Evolutionary conservation across 2,113 vertebrate genomes (phyloP).

Genomic region (Thomomys bottae): DNA sequence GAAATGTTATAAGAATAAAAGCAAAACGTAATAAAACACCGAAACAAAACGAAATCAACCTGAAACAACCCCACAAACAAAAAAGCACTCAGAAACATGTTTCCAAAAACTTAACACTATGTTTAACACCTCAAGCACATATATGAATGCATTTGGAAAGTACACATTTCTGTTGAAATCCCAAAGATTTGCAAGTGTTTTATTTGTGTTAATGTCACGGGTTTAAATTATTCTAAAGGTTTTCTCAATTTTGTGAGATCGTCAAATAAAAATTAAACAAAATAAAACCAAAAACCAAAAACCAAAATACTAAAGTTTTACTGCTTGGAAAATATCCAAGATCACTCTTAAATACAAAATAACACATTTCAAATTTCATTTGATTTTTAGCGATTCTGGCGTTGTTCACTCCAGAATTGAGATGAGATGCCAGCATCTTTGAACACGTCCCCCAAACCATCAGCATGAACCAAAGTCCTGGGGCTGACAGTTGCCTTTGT

Average conservation of each 20-base stretch:
- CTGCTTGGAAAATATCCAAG: conserved; percentile 2
- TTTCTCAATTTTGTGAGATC: background rate
- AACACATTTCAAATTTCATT: conserved; percentile 41
- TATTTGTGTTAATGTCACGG: conserved; percentile 41
- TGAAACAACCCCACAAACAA: background rate
- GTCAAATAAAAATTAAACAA: background rate
- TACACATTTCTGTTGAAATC: conserved; percentile 1
- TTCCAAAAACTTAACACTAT: conserved; percentile 14
- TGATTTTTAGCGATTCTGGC: conserved; percentile 38
- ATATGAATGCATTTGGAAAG: background rate
- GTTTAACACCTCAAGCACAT: background rate
- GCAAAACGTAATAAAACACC: conserved; percentile 7
- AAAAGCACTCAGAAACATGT: conserved; percentile 9
- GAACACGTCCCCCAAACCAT: conserved; percentile 10
- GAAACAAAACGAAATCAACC: background rate
- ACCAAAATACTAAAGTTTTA: background rate
- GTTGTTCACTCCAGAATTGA: background rate
- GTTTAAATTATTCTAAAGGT: conserved; percentile 25
- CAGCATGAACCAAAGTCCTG: background rate
- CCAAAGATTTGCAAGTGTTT: background rate
- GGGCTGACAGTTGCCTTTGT: conserved; percentile 56
- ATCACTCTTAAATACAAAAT: background rate
- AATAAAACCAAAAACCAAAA: background rate
- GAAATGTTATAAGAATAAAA: conserved; percentile 54
- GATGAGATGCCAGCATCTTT: conserved; percentile 32